phyloP scores from a whole-genome alignment of 2,797 vertebrate genomes.

The Sebastes taczanowskii region DNA sequence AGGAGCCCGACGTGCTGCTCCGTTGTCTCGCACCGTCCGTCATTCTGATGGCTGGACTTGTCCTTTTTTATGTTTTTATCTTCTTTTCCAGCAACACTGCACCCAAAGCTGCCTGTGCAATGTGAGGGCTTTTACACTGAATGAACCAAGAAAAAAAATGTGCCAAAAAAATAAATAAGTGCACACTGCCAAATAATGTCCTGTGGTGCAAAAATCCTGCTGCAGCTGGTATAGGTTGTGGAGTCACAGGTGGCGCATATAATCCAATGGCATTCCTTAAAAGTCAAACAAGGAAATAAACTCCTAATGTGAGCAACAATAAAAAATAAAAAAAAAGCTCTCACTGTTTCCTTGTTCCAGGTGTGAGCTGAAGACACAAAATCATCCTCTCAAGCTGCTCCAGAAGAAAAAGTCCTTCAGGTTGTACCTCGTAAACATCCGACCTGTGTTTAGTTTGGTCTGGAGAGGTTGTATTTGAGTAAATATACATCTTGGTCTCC shows the following conservation, averaged over 20 bases:
- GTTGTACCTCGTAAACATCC: not conserved
- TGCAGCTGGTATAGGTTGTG: not conserved
- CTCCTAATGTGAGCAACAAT: not conserved
- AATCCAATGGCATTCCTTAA: slow-evolving; percentile 21
- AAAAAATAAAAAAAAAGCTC: not conserved
- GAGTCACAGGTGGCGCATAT: slow-evolving; percentile 34
- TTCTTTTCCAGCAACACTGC: not conserved
- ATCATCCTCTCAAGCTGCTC: slow-evolving; percentile 49
- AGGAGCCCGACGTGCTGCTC: slow-evolving; percentile 71
- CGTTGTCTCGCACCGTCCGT: slow-evolving; percentile 89
- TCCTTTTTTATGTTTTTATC: not conserved
- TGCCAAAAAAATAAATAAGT: not conserved
- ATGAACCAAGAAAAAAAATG: not conserved
- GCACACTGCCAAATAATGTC: not conserved
- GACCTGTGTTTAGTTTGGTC: not conserved
- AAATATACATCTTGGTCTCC: slow-evolving; percentile 47
- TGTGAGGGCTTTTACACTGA: not conserved
- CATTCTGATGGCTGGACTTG: slow-evolving; percentile 71
- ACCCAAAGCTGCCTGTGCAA: slow-evolving; percentile 17
- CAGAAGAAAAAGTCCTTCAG: not conserved
- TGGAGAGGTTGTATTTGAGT: slow-evolving; percentile 22
- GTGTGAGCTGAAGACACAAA: slow-evolving; percentile 27
- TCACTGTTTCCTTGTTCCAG: slow-evolving; percentile 56
- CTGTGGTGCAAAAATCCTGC: not conserved
- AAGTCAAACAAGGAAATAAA: not conserved